Conservation (phyloP, 2,797 vertebrate genomes). For the Myoxocephalus aenaeus region DNA sequence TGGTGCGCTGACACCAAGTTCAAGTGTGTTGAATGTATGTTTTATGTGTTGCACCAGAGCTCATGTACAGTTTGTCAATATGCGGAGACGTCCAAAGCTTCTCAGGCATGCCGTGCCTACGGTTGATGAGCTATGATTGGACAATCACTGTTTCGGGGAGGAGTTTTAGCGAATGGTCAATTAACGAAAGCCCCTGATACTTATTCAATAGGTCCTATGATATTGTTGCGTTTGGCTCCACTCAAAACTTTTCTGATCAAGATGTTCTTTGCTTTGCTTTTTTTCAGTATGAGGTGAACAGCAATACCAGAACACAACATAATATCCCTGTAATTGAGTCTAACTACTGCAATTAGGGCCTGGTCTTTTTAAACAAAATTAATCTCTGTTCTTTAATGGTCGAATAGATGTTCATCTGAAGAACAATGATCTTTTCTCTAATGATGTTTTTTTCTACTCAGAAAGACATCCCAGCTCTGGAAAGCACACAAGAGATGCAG, state of each 20-base stretch:
- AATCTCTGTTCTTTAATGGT: constrained; percentile 53
- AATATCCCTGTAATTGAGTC: constrained; percentile 55
- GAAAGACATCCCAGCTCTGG: constrained; percentile 11
- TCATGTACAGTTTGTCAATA: not conserved
- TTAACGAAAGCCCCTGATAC: not conserved
- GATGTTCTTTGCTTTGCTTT: constrained; percentile 19
- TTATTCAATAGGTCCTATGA: constrained; percentile 22
- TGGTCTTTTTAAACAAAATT: constrained; percentile 22
- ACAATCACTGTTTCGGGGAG: not conserved
- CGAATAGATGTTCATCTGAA: constrained; percentile 59
- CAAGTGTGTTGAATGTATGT: no score
- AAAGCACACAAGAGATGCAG: not conserved
- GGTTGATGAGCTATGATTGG: no score
- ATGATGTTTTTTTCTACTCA: constrained; percentile 19
- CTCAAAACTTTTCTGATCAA: constrained; percentile 29
- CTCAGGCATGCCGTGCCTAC: not conserved
- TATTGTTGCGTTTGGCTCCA: constrained; percentile 40
- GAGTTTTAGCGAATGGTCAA: not conserved
- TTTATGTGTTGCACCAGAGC: not conserved
- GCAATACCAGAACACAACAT: constrained; percentile 35
- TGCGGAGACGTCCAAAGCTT: not conserved
- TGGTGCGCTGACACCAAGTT: not conserved
- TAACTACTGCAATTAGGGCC: constrained; percentile 48
- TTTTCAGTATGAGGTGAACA: constrained; percentile 35
- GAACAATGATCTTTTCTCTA: constrained; percentile 43